Percentiles rank a stretch among this genome's conserved stretches.
phyloP scores from a whole-genome alignment of 2,113 vertebrate genomes.

The Larimichthys polyactis region DNA sequence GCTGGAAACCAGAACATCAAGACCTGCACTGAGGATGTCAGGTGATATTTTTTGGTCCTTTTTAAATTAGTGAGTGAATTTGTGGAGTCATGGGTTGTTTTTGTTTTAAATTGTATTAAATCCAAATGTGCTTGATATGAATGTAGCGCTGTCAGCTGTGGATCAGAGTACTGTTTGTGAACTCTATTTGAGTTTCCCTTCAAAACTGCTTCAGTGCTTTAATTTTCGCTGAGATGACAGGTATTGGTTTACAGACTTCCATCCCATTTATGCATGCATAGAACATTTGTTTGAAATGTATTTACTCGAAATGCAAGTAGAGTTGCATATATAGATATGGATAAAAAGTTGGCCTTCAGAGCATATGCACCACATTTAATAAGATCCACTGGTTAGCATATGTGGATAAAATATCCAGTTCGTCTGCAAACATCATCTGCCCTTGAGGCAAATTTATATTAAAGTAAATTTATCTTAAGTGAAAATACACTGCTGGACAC shows the following conservation, averaged over 20 bases:
- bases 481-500: conserved; percentile 21
- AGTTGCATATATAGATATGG: not conserved
- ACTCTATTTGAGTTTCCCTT: not conserved
- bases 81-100: not conserved
- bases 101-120: not conserved
- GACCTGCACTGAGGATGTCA: not conserved
- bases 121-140: not conserved
- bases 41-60: not conserved
- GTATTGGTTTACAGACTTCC: not conserved
- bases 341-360: not conserved
- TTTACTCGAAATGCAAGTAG: not conserved
- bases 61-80: not conserved
- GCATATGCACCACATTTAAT: conserved; percentile 10
- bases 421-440: conserved; percentile 21
- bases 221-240: not conserved
- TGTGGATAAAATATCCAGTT: conserved; percentile 13
- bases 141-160: not conserved
- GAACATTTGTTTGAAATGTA: not conserved
- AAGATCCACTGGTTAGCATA: conserved; percentile 8
- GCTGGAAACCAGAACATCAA: not conserved
- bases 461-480: not conserved
- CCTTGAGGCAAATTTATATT: conserved; percentile 7
- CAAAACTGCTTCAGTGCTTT: not conserved
- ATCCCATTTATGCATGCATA: not conserved
- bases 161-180: not conserved